Conservation (phyloP, 1,140 invertebrate species). For the Drosophila kepulauana region DNA sequence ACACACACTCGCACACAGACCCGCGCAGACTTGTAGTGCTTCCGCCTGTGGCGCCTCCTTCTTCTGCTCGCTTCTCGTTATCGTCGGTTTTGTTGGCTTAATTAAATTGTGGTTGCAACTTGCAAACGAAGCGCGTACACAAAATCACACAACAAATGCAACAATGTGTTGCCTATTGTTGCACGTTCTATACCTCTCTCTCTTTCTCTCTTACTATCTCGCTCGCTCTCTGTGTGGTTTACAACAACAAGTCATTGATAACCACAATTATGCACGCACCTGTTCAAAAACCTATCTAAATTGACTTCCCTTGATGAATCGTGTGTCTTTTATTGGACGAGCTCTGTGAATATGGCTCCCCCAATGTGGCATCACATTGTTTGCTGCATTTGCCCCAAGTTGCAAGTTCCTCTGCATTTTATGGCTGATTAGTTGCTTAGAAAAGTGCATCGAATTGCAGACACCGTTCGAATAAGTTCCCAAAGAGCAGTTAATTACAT, state of each 20-base stretch:
- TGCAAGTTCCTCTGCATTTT: neutral
- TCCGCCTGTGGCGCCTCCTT: conserved; percentile 15
- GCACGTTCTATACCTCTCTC: conserved; percentile 18
- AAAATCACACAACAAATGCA: conserved; percentile 69
- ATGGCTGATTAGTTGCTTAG: neutral
- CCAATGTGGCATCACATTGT: neutral
- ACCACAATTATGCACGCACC: conserved; percentile 58
- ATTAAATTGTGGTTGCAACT: conserved; percentile 81
- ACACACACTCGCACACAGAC: neutral
- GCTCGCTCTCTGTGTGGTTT: conserved; percentile 10
- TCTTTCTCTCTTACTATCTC: neutral
- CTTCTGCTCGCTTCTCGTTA: conserved; percentile 12
- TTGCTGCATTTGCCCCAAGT: neutral
- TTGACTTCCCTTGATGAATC: neutral
- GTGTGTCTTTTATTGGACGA: neutral
- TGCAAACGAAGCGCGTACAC: conserved; percentile 82
- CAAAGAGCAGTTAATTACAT: neutral
- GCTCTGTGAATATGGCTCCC: neutral
- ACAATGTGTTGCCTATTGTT: conserved; percentile 32
- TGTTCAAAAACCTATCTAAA: conserved; percentile 26
- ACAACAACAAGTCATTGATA: conserved; percentile 63
- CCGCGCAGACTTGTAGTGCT: conserved; percentile 2
- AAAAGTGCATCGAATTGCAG: neutral
- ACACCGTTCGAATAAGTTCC: neutral
- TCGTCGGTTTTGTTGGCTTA: conserved; percentile 76